Base-by-base conservation (phyloP, 2,797 vertebrate species). In the Acanthopagrus latus region DNA sequence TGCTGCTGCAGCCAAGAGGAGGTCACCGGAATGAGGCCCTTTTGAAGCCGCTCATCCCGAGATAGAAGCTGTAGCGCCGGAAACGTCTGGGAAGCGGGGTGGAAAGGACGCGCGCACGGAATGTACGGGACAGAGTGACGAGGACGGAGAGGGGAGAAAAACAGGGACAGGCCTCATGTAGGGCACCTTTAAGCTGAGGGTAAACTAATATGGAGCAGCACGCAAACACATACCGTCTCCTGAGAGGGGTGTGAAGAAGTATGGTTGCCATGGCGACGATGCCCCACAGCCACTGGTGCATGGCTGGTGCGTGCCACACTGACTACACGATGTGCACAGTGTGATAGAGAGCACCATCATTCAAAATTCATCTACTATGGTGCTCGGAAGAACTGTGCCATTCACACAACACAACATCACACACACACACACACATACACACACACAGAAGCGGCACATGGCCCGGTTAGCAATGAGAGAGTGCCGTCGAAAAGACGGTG, bases 211-310 rank as follows among this genome's bases (percentile, higher is more conserved):
- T 72, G 44, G 74, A 91, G 70, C 67, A 77, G 68, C 57, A 74
- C 70, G 64, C 59, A 60, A 76, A 80, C 54, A 86, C 38, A 65
- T 44, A 81, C 41, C 51, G 67, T 80, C 55, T 27, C 66, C 48
- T 44, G 63, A 76, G 74, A 80, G 38, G 84, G 71, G 78, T 80
- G 88, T 91, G 76, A 85, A 78, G 73, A 78, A 88, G 68, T 86
- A 82, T 78, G 51, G 91, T 92, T 92, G 84, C 88, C 88, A 92
- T 93, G 85, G 89, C 46, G 84, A 93, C 66, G 29, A 60, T 71
- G 77, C 77, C 88, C 88, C 80, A 44, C 11, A 80, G 82, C 82
- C 68, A 62, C 25, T 47, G 14, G 68, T 84, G 82, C 74, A 81
- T 54, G 70, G 55, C 70, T 81, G 72, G 66, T 70, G 81, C 25